Evolutionary conservation across 2,888 invertebrate species (phyloP).

Genomic region (Andrena flavipes): DNA sequence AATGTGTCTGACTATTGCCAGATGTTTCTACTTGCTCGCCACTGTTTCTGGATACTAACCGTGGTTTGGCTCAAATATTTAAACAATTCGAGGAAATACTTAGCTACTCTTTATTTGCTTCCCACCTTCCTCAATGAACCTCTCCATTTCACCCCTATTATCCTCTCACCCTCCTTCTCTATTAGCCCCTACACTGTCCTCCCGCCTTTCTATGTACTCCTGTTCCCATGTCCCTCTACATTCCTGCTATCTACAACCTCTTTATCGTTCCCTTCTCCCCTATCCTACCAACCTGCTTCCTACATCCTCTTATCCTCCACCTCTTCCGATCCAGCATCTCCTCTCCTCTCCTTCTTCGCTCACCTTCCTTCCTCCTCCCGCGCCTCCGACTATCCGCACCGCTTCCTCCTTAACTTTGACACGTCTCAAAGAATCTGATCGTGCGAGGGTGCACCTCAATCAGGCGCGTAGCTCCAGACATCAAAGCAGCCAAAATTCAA

Average conservation of each 20-base stretch:
- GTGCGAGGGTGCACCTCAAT: conserved; percentile 47
- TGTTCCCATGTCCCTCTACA: not conserved
- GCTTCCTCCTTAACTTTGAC: not conserved
- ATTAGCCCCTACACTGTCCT: too few species aligned
- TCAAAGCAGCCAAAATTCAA: conserved; percentile 55
- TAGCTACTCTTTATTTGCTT: too few species aligned
- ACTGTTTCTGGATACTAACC: too few species aligned
- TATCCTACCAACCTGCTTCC: not conserved
- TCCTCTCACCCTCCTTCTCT: too few species aligned
- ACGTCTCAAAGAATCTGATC: conserved; percentile 30
- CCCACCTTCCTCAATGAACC: too few species aligned
- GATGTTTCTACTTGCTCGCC: too few species aligned
- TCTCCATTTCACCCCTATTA: too few species aligned
- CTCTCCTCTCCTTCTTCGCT: not conserved
- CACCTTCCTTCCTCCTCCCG: not conserved
- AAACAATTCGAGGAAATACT: too few species aligned
- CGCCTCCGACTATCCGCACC: not conserved
- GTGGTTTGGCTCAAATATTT: too few species aligned
- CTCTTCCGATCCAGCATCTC: not conserved
- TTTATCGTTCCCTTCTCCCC: not conserved
- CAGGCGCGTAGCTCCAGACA: conserved; percentile 29
- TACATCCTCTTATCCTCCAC: not conserved
- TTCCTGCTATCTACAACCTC: not conserved
- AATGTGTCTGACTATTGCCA: too few species aligned
- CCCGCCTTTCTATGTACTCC: too few species aligned